Evolutionary conservation across 2,113 vertebrate genomes (phyloP).

Genomic region (Paratilapia polleni): DNA sequence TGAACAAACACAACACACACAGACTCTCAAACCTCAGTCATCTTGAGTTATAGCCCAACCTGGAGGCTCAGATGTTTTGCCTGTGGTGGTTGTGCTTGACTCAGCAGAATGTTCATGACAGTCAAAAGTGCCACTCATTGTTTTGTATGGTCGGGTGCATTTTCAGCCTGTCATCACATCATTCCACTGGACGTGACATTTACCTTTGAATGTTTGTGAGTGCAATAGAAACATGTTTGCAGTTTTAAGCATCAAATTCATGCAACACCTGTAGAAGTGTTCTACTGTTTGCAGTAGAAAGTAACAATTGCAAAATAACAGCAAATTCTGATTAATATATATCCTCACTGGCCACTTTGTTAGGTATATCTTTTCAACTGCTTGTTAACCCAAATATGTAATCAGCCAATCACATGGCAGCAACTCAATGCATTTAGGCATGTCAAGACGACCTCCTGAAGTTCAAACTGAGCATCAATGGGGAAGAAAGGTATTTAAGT

Average conservation of each 20-base stretch:
- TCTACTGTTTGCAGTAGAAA: background rate
- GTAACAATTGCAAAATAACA: background rate
- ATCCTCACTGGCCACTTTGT: too few species aligned
- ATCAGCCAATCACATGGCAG: too few species aligned
- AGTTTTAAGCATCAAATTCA: background rate
- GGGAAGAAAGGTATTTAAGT: too few species aligned
- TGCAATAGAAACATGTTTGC: background rate
- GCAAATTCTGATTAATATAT: background rate
- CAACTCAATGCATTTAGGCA: too few species aligned
- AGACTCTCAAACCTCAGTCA: constrained; percentile 22
- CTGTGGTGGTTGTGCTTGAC: constrained; percentile 33
- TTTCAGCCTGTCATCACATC: constrained; percentile 20
- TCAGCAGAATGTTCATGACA: constrained; percentile 51
- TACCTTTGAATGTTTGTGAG: background rate
- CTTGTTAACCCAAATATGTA: too few species aligned
- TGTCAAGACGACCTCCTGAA: too few species aligned
- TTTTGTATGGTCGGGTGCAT: constrained; percentile 17
- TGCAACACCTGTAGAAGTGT: background rate
- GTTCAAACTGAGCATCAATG: too few species aligned
- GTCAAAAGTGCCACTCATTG: constrained; percentile 27
- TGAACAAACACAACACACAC: background rate
- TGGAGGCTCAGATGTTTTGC: constrained; percentile 44
- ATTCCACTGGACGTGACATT: background rate
- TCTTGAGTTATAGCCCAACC: constrained; percentile 42
- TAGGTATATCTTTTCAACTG: too few species aligned